Evolutionary conservation across 2,888 invertebrate species (phyloP), one percentile per base, ranked within the genome.

Genomic region (Cataglyphis cursor): DNA sequence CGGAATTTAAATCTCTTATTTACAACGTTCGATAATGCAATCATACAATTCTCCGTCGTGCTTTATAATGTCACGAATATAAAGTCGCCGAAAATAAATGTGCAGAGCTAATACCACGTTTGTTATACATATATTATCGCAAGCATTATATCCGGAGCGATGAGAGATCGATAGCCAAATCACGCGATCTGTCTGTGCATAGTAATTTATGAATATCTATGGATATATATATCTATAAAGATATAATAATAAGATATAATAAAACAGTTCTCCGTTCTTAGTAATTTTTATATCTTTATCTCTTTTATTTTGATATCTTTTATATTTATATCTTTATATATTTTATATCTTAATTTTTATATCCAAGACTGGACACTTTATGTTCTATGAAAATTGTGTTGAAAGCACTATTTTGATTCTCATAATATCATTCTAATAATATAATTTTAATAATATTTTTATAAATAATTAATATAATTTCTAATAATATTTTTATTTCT

Each of bases 91-190:
- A 57, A 65, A 76, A 65, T 65, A 51, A n/a, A 65, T 18, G 24
- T 21, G 18, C 12, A 15, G 48, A 10, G 48, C 48, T 66, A 18
- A 48, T 51, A 24, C 15, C 24, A 24, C 44, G 48, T 51, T 28
- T 12, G 51, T 21, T 31, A 54, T n/a, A n/a, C 8, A n/a, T 54
- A n/a, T n/a, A n/a, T 54, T 31, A 70, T 48, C 66, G 28, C n/a
- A 21, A 38, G 38, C 15, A 24, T 31, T 70, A 70, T 62, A 51
- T 75, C n/a, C 10, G 31, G 6, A 41, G 15, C 61, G 18, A n/a
- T 44, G 61, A 28, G 24, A 12, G 65, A 76, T 65, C 65, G 76
- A 76, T 65, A 24, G 54, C 15, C 38, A 38, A 35, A 72, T 81
- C 78, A 62, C 28, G 68, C 48, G 24, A 57, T 65, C 24, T n/a